Conservation (phyloP, 1,140 invertebrate species). For the Temnothorax nylanderi region DNA sequence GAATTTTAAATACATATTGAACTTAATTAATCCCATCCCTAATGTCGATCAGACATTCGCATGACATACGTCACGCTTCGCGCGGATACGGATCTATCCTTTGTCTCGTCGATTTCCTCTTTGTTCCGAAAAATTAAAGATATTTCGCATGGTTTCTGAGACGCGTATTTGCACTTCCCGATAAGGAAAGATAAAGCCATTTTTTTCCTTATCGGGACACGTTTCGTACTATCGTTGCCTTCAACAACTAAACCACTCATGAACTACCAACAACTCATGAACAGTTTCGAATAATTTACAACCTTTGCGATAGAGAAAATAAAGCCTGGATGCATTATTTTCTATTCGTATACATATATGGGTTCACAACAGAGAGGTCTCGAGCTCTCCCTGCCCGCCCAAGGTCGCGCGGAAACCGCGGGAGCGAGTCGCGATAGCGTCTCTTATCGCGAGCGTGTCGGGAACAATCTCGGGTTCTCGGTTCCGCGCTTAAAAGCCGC, state of each 20-base stretch:
- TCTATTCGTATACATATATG: neutral
- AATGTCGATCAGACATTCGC: neutral
- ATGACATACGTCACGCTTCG: neutral
- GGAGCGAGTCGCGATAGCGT: no score
- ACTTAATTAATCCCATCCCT: no score
- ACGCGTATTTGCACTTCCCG: neutral
- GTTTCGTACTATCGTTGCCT: neutral
- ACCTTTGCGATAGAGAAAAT: neutral
- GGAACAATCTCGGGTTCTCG: no score
- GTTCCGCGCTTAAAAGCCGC: no score
- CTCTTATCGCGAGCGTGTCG: no score
- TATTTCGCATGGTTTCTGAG: neutral
- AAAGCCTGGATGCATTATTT: neutral
- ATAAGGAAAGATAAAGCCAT: constrained; percentile 2
- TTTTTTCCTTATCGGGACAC: neutral
- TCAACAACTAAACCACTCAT: neutral
- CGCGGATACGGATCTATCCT: neutral
- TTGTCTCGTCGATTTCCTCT: neutral
- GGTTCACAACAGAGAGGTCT: no score
- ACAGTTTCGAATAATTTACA: constrained; percentile 4
- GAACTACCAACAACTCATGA: neutral
- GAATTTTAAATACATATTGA: no score
- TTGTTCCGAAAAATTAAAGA: neutral
- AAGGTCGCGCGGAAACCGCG: no score
- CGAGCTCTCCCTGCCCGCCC: no score